These are phyloP conservation scores for Platypus cylindrus DNA, from an alignment of 2,888 invertebrate species.

Conservation along the genomic window DNA sequence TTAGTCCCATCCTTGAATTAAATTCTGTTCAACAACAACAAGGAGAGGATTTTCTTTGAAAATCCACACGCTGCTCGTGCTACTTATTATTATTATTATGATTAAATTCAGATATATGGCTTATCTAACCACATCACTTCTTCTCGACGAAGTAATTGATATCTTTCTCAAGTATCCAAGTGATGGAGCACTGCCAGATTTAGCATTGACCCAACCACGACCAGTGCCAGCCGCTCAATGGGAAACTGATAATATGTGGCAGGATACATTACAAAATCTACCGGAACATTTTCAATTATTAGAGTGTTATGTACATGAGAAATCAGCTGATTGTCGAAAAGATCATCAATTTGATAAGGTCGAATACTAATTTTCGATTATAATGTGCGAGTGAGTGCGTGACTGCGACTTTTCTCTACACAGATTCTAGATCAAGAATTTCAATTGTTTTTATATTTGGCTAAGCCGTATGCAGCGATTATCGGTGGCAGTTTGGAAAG, in stretches of 20 bases:
- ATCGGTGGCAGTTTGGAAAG: conserved; percentile 34
- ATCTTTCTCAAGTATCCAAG: conserved; percentile 32
- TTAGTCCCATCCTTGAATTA: neutral
- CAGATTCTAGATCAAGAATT: conserved; percentile 38
- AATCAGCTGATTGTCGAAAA: conserved; percentile 22
- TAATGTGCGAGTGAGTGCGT: neutral
- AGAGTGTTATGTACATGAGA: conserved; percentile 27
- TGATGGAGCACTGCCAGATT: conserved; percentile 29
- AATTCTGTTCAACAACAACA: neutral
- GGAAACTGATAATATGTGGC: conserved; percentile 37
- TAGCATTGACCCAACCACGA: conserved; percentile 24
- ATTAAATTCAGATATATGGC: conserved; percentile 34
- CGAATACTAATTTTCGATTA: conserved; percentile 1
- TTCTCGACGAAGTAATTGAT: conserved; percentile 35
- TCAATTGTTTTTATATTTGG: conserved; percentile 35
- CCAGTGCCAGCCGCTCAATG: conserved; percentile 32
- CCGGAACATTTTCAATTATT: conserved; percentile 31
- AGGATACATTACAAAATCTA: conserved; percentile 31
- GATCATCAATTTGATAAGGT: conserved; percentile 30
- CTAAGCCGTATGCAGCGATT: conserved; percentile 36
- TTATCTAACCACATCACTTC: conserved; percentile 31
- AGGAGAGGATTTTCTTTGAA: too few relatives aligned
- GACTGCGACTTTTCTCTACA: too few relatives aligned
- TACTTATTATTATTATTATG: conserved; percentile 1
- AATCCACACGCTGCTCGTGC: neutral